phyloP scores from a whole-genome alignment of 2,888 invertebrate genomes.

The Ypsolopha scabrella region DNA sequence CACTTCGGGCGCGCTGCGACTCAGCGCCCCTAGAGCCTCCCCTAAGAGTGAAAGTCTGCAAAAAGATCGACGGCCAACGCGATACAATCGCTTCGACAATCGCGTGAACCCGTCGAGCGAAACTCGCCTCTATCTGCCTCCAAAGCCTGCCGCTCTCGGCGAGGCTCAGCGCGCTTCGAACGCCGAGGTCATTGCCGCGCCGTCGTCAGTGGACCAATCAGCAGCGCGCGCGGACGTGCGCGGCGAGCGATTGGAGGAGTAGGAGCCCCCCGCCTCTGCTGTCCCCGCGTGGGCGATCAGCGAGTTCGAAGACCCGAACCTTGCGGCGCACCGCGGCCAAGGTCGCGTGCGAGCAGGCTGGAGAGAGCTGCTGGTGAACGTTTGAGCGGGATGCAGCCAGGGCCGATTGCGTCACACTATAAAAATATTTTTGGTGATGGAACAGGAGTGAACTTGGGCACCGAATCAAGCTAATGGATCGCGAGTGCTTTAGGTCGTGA shows the following conservation, averaged over 20 bases:
- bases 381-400: conserved; percentile 51
- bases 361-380: conserved; percentile 34
- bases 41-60: conserved; percentile 72
- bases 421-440: conserved; percentile 70
- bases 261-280: conserved; percentile 45
- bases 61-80: conserved; percentile 63
- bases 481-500: conserved; percentile 53
- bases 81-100: conserved; percentile 62
- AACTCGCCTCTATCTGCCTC: conserved; percentile 61
- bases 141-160: conserved; percentile 66
- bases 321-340: conserved; percentile 89
- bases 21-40: conserved; percentile 49
- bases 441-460: conserved; percentile 68
- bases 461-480: conserved; percentile 62
- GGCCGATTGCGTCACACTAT: conserved; percentile 64
- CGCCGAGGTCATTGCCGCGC: conserved; percentile 88
- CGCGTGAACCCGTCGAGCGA: conserved; percentile 46
- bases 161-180: conserved; percentile 84
- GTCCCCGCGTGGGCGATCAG: conserved; percentile 40
- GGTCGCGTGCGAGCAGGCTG: conserved; percentile 72
- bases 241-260: conserved; percentile 57
- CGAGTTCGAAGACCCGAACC: conserved; percentile 86
- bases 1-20: conserved; percentile 54
- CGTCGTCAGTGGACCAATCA: conserved; percentile 57
- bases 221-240: conserved; percentile 56